Conservation (phyloP, 2,888 invertebrate species). For the Coremacera marginata region DNA sequence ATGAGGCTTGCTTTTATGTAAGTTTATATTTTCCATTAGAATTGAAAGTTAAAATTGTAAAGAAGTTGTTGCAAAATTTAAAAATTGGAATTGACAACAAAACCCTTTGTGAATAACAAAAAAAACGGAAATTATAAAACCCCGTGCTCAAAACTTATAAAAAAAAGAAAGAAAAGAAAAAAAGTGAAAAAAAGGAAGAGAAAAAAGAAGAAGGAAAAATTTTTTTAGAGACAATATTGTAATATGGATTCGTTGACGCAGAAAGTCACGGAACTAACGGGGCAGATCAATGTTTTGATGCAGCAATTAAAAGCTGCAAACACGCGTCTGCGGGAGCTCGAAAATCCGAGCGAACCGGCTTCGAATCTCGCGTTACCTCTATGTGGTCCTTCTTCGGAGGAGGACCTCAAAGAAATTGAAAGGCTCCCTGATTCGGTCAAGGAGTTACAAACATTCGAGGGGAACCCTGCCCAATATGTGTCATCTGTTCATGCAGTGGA, state of each 20-base stretch:
- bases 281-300: background rate
- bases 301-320: background rate
- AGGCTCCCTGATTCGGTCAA: slow-evolving; percentile 27
- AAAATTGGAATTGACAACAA: too few species aligned
- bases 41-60: too few species aligned
- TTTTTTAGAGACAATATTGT: too few species aligned
- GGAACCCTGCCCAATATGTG: slow-evolving; percentile 5
- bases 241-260: background rate
- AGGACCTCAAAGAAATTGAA: slow-evolving; percentile 21
- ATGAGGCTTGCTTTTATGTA: too few species aligned
- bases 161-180: too few species aligned
- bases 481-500: slow-evolving; percentile 1
- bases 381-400: background rate
- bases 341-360: background rate
- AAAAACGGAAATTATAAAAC: too few species aligned
- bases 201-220: too few species aligned
- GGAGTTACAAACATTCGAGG: slow-evolving; percentile 27
- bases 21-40: too few species aligned
- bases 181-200: too few species aligned
- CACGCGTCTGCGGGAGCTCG: background rate
- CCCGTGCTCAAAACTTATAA: too few species aligned
- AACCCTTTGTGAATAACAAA: too few species aligned
- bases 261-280: background rate
- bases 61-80: too few species aligned
- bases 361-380: background rate